Conservation (phyloP, 2,113 vertebrate genomes). For the Limanda limanda region DNA sequence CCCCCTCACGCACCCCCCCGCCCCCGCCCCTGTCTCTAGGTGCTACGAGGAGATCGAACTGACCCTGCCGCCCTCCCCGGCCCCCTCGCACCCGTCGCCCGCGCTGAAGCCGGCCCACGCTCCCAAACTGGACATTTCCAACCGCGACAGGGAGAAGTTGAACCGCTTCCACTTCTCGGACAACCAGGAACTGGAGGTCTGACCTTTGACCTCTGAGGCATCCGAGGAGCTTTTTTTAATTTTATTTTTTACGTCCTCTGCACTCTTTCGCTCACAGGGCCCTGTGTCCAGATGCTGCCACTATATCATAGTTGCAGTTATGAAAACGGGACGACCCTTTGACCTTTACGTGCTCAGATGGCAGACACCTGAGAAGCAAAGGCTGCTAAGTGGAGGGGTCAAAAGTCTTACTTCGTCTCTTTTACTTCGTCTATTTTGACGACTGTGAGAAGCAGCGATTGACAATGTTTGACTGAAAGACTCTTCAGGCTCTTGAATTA, state of each 20-base stretch:
- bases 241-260: conserved; percentile 43
- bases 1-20: conserved; percentile 12
- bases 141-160: conserved; percentile 83
- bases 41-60: conserved; percentile 84
- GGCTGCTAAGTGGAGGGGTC: conserved; percentile 34
- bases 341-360: conserved; percentile 41
- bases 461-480: conserved; percentile 34
- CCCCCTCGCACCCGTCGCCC: conserved; percentile 72
- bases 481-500: conserved; percentile 26
- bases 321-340: conserved; percentile 36
- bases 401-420: conserved; percentile 18
- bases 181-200: conserved; percentile 82
- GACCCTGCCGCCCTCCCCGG: conserved; percentile 76
- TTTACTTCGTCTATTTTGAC: neutral
- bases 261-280: conserved; percentile 50
- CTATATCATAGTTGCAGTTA: conserved; percentile 41
- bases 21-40: conserved; percentile 33
- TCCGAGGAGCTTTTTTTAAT: conserved; percentile 17
- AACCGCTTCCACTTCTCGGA: conserved; percentile 82
- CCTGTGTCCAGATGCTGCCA: conserved; percentile 35
- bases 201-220: conserved; percentile 52
- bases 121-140: conserved; percentile 84
- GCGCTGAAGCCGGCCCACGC: conserved; percentile 75
- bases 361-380: conserved; percentile 27
- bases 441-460: conserved; percentile 15